phyloP scores from a whole-genome alignment of 2,888 invertebrate species.

The Oscheius sp. region DNA sequence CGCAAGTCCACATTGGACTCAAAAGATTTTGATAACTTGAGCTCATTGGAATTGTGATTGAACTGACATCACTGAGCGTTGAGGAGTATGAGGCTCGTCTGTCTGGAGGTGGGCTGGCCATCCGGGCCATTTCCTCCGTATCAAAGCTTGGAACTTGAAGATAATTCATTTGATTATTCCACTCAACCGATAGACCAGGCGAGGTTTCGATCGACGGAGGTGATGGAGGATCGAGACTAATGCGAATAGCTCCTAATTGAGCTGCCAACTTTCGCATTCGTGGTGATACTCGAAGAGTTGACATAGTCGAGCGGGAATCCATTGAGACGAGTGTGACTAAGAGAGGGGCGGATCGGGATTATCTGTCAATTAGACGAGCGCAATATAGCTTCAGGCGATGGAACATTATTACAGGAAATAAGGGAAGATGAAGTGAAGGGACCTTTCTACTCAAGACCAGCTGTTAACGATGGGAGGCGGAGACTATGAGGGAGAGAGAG shows the following conservation, averaged over 20 bases:
- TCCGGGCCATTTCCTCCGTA: constrained; percentile 26
- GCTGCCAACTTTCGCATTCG: constrained; percentile 62
- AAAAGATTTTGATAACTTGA: constrained; percentile 63
- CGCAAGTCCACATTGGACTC: constrained; percentile 61
- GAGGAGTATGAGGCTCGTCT: constrained; percentile 59
- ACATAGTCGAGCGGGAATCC: constrained; percentile 17
- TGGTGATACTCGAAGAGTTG: constrained; percentile 28
- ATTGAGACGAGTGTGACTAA: constrained; percentile 10
- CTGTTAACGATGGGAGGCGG: constrained; percentile 4
- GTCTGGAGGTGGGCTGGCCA: constrained; percentile 63
- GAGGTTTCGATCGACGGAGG: constrained; percentile 42
- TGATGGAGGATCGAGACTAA: constrained; percentile 60
- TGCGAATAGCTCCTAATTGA: constrained; percentile 60
- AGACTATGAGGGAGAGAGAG: too few species aligned
- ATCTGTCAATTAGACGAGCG: constrained; percentile 27
- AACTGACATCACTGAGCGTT: constrained; percentile 58
- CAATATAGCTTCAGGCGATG: constrained; percentile 3
- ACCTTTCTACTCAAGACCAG: not conserved
- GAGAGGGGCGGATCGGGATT: constrained; percentile 14
- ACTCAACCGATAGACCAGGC: constrained; percentile 19
- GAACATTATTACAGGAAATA: constrained; percentile 1
- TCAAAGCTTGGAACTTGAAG: constrained; percentile 33
- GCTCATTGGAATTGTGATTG: constrained; percentile 57
- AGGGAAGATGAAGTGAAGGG: constrained; percentile 6
- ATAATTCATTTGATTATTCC: constrained; percentile 38